These are phyloP conservation scores for Chironomus tentans DNA, from an alignment of 2,888 invertebrate species.

Conservation along the genomic window DNA sequence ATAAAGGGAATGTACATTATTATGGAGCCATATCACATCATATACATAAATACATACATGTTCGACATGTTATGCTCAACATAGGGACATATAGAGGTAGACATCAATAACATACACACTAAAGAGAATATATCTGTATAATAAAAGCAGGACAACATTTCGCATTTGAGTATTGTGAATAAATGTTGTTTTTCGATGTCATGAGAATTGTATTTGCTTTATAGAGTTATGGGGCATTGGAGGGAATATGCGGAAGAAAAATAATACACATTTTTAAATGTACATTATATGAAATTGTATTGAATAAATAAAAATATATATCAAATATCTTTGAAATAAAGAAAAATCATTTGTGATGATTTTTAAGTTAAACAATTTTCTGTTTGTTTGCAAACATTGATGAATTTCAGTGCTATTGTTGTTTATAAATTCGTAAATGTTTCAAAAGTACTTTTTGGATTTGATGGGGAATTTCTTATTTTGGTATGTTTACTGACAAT, in stretches of 20 bases:
- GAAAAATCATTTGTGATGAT: neutral
- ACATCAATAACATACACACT: neutral
- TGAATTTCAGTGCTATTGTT: too few relatives aligned
- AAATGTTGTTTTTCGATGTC: constrained; percentile 6
- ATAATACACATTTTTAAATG: neutral
- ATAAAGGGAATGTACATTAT: neutral
- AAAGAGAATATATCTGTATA: neutral
- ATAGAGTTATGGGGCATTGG: neutral
- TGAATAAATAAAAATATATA: neutral
- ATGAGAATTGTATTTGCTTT: neutral
- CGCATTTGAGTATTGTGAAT: neutral
- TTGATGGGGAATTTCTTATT: too few relatives aligned
- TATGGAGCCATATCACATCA: neutral
- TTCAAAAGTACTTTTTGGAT: too few relatives aligned
- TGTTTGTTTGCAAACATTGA: too few relatives aligned
- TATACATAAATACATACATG: neutral
- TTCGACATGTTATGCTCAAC: neutral
- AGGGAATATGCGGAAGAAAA: neutral
- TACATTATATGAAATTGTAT: neutral
- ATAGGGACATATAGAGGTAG: neutral
- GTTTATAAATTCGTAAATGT: too few relatives aligned
- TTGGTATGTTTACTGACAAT: too few relatives aligned
- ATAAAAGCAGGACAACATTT: neutral
- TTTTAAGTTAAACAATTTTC: neutral
- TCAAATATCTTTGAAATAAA: neutral